phyloP scores from a whole-genome alignment of 2,797 vertebrate genomes.

The Agapornis canus region DNA sequence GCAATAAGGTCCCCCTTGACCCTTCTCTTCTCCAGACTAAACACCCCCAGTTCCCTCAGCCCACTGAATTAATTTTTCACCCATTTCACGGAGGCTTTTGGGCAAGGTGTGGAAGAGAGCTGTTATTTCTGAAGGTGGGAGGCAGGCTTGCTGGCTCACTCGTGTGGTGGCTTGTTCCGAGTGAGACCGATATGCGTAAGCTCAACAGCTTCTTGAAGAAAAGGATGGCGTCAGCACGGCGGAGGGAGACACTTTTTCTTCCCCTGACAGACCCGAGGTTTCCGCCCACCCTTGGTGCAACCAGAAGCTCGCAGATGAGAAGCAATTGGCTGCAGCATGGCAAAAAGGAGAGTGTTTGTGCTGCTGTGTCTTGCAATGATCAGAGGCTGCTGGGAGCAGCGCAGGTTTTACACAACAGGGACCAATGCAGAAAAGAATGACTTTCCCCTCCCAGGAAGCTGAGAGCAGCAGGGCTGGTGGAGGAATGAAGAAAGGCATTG shows the following conservation, averaged over 20 bases:
- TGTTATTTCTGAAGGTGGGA: not conserved
- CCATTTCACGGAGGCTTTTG: not conserved
- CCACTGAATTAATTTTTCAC: not conserved
- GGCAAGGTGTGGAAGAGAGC: not conserved
- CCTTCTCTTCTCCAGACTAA: not conserved
- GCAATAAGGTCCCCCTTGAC: not conserved
- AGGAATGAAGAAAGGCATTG: not conserved
- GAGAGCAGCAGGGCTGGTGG: not conserved
- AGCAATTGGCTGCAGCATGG: fast-evolving
- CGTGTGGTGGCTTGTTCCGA: not conserved
- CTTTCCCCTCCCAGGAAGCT: not conserved
- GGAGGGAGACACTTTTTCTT: not conserved
- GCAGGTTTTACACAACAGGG: not conserved
- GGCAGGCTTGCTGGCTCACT: not conserved
- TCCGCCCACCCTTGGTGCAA: not conserved
- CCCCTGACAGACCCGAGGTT: not conserved
- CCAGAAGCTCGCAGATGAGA: not conserved
- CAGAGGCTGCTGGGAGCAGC: not conserved
- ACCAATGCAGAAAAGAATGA: not conserved
- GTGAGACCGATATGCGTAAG: not conserved
- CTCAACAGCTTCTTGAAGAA: not conserved
- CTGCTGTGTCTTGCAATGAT: not conserved
- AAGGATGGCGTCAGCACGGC: not conserved
- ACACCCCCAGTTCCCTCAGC: not conserved
- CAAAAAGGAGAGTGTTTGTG: fast-evolving